Evolutionary conservation across 1,140 invertebrate genomes (phyloP).

Genomic region (Diorhabda elongata): DNA sequence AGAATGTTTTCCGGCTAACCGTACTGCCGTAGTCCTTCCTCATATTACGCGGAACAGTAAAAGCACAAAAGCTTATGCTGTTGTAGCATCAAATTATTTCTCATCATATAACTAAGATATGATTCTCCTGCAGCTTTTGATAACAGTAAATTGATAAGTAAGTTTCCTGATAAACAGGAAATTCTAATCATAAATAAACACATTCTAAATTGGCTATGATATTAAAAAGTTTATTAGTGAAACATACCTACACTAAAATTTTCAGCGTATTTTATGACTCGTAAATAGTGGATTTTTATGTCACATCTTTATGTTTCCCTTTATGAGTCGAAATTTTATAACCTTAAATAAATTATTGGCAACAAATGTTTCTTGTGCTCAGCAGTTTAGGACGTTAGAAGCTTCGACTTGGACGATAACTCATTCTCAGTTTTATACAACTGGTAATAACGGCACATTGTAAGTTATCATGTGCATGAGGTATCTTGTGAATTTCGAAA

Average conservation of each 20-base stretch:
- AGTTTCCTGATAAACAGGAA: too few species aligned
- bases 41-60: too few species aligned
- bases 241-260: not conserved
- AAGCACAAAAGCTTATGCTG: too few species aligned
- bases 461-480: not conserved
- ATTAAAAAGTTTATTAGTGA: not conserved
- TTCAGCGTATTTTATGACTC: not conserved
- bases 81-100: too few species aligned
- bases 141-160: too few species aligned
- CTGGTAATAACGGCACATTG: not conserved
- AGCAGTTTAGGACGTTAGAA: not conserved
- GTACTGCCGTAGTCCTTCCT: too few species aligned
- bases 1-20: too few species aligned
- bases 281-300: constrained; percentile 1
- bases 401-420: not conserved
- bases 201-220: too few species aligned
- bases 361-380: constrained; percentile 1
- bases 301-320: not conserved
- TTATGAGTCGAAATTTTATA: not conserved
- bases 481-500: not conserved
- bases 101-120: too few species aligned
- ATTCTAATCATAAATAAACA: too few species aligned
- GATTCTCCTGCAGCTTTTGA: too few species aligned
- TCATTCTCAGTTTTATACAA: constrained; percentile 2
- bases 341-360: constrained; percentile 2